Conservation (phyloP, 2,797 vertebrate species). For the Propithecus deckenii region DNA sequence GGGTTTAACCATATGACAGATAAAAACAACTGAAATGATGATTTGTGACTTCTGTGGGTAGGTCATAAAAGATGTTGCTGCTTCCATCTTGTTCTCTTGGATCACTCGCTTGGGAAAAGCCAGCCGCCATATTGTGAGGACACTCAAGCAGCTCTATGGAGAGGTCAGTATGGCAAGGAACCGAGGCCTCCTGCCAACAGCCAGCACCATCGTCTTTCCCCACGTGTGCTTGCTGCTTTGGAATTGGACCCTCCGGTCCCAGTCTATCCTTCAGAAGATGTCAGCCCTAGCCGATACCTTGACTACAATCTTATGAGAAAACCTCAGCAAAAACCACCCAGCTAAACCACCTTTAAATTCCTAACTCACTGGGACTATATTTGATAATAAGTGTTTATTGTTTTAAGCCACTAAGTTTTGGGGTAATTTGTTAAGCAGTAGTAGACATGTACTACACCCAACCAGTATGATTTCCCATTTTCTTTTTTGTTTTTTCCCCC, state of each 20-base stretch:
- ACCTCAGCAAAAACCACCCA: not conserved
- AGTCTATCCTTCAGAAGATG: not conserved
- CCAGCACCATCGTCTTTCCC: not conserved
- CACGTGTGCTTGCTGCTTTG: not conserved
- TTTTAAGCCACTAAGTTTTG: not conserved
- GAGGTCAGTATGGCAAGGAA: not conserved
- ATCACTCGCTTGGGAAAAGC: not conserved
- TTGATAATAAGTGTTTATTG: not conserved
- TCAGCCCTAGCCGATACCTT: not conserved
- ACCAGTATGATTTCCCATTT: not conserved
- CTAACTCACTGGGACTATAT: not conserved
- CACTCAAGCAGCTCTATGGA: not conserved
- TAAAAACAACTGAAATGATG: not conserved
- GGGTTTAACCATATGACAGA: not conserved
- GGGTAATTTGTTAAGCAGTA: not conserved
- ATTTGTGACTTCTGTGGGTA: not conserved
- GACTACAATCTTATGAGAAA: not conserved
- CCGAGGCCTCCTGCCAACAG: not conserved
- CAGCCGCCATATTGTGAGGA: not conserved
- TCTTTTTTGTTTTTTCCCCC: not conserved
- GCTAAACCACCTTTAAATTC: not conserved
- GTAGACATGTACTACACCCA: not conserved
- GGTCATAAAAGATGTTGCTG: not conserved
- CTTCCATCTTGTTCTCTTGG: not conserved
- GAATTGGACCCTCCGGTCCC: not conserved